A percentile compares a stretch with the other conserved stretches of the same genome.
Evolutionary conservation across 35 echinoderm and acorn worm species (phyloP).

Genomic region (Anneissia japonica): DNA sequence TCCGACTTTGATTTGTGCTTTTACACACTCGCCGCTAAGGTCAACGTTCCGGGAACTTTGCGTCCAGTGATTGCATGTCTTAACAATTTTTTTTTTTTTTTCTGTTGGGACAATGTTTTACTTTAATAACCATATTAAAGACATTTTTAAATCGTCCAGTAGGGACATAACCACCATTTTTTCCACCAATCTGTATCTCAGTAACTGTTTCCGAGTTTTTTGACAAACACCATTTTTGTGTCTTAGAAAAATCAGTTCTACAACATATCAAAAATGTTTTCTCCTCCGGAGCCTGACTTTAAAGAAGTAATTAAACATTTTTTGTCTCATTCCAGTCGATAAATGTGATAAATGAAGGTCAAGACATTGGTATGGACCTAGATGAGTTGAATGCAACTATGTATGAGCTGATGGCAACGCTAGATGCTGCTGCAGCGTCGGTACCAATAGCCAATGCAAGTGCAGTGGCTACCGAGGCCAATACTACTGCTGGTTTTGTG

Average conservation of each 20-base stretch:
- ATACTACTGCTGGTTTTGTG: not conserved
- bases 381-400: constrained; percentile 49
- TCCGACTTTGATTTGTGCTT: not conserved
- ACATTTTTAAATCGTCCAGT: too few relatives aligned
- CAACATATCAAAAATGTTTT: too few relatives aligned
- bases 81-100: too few relatives aligned
- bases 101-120: too few relatives aligned
- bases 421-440: constrained; percentile 6
- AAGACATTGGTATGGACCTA: not conserved
- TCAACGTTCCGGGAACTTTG: too few relatives aligned
- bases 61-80: too few relatives aligned
- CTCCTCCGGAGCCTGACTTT: not conserved
- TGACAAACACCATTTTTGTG: too few relatives aligned
- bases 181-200: too few relatives aligned
- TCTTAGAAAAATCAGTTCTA: too few relatives aligned
- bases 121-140: too few relatives aligned
- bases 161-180: too few relatives aligned
- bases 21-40: not conserved
- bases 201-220: too few relatives aligned
- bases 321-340: not conserved
- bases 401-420: constrained; percentile 33
- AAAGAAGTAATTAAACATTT: not conserved
- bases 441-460: constrained; percentile 7
- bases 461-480: constrained; percentile 3
- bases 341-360: not conserved